phyloP scores from a whole-genome alignment of 2,113 vertebrate genomes.

The Formicarius rufipectus region DNA sequence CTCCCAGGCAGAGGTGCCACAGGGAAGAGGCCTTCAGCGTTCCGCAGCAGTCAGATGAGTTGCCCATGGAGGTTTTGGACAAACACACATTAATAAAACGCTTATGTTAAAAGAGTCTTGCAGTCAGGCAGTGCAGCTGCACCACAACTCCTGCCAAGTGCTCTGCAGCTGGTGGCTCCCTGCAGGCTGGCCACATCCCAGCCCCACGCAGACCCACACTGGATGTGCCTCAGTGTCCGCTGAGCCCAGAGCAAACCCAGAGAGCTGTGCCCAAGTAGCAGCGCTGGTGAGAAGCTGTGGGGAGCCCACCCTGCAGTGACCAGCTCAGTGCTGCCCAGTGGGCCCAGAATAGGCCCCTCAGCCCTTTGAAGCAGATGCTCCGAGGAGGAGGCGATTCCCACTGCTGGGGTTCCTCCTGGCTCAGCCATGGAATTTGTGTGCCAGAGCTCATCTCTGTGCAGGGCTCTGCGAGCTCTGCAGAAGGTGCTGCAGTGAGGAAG shows the following conservation, averaged over 20 bases:
- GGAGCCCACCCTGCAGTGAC: neutral
- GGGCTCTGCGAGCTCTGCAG: constrained; percentile 30
- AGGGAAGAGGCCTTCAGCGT: neutral
- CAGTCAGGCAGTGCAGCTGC: neutral
- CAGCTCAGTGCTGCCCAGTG: neutral
- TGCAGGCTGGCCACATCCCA: fast-evolving
- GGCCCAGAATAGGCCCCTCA: neutral
- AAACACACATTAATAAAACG: neutral
- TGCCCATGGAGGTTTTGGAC: neutral
- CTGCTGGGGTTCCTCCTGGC: neutral
- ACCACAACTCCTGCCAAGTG: fast-evolving
- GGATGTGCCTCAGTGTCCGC: neutral
- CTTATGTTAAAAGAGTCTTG: neutral
- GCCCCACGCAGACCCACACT: neutral
- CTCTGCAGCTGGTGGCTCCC: neutral
- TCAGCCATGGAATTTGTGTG: neutral
- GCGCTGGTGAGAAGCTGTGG: constrained; percentile 24
- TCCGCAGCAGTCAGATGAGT: neutral
- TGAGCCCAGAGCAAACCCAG: neutral
- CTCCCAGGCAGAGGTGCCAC: fast-evolving
- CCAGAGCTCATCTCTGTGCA: neutral
- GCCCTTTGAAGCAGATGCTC: neutral
- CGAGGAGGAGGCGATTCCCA: neutral
- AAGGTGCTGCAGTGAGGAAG: constrained; percentile 30
- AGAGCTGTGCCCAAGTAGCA: neutral